phyloP scores from a whole-genome alignment of 2,113 vertebrate species.

The Gallinago undulata region DNA sequence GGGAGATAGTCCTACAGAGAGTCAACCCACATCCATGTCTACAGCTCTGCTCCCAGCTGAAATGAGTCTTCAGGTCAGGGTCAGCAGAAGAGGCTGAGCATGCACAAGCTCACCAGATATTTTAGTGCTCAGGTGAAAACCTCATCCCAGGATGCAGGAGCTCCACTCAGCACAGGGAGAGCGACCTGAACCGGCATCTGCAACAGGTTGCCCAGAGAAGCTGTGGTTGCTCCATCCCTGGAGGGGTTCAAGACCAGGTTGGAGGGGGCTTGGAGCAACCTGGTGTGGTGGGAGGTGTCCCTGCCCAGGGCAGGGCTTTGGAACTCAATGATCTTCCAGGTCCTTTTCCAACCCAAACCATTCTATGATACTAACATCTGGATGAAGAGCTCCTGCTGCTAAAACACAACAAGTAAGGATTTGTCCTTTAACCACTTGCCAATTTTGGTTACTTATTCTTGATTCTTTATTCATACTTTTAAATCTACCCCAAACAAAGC shows the following conservation, averaged over 20 bases:
- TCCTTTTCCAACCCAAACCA: not conserved
- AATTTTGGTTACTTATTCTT: not conserved
- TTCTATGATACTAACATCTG: not conserved
- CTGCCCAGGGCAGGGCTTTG: not conserved
- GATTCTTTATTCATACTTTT: not conserved
- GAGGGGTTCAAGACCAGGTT: not conserved
- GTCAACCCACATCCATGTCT: fast-evolving
- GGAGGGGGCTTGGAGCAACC: not conserved
- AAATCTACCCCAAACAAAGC: not conserved
- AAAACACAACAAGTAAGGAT: fast-evolving
- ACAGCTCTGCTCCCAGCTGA: not conserved
- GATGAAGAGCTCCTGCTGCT: not conserved
- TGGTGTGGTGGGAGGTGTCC: not conserved
- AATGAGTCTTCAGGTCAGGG: fast-evolving
- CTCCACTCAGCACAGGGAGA: not conserved
- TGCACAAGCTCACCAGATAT: not conserved
- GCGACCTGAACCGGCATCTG: fast-evolving
- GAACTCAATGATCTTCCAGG: not conserved
- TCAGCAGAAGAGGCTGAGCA: not conserved
- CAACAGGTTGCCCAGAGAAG: not conserved
- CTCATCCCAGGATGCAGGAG: too few species aligned
- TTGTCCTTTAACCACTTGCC: not conserved
- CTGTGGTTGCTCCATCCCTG: not conserved
- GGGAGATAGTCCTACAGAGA: not conserved
- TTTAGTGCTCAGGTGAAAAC: too few species aligned